Evolutionary conservation across 2,888 invertebrate genomes (phyloP).

Genomic region (Megalurothrips usitatus): DNA sequence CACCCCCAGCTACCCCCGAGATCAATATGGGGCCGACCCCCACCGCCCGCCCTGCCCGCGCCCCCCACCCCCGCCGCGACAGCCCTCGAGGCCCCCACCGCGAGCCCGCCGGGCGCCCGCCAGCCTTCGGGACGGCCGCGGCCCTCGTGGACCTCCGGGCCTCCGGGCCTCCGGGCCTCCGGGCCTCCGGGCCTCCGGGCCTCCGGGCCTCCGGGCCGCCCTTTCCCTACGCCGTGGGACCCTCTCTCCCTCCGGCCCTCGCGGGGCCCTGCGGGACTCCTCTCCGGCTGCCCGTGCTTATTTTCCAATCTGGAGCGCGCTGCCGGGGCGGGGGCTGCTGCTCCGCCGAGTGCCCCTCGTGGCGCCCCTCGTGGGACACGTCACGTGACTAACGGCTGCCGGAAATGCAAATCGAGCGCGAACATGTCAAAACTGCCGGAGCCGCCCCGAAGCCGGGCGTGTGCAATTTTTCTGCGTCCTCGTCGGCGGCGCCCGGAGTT

Average conservation of each 20-base stretch:
- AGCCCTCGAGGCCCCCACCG: not conserved
- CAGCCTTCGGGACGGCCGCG: not conserved
- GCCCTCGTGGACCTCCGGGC: not conserved
- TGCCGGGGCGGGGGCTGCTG: not conserved
- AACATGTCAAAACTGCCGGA: no score
- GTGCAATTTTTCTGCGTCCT: no score
- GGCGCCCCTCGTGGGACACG: no score
- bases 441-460: no score
- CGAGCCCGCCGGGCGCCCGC: not conserved
- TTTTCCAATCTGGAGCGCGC: not conserved
- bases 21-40: constrained; percentile 17
- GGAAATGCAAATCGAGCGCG: no score
- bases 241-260: not conserved
- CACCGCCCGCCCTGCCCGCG: not conserved
- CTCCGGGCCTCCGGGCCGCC: not conserved
- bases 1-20: constrained; percentile 7
- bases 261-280: not conserved
- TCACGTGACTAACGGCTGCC: no score
- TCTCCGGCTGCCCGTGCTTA: not conserved
- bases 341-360: not conserved
- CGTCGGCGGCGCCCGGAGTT: no score
- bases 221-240: not conserved
- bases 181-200: no score
- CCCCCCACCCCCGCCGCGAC: not conserved
- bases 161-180: not conserved